These are phyloP conservation scores for Acronicta aceris DNA, from an alignment of 2,888 invertebrate genomes.

Conservation along the genomic window DNA sequence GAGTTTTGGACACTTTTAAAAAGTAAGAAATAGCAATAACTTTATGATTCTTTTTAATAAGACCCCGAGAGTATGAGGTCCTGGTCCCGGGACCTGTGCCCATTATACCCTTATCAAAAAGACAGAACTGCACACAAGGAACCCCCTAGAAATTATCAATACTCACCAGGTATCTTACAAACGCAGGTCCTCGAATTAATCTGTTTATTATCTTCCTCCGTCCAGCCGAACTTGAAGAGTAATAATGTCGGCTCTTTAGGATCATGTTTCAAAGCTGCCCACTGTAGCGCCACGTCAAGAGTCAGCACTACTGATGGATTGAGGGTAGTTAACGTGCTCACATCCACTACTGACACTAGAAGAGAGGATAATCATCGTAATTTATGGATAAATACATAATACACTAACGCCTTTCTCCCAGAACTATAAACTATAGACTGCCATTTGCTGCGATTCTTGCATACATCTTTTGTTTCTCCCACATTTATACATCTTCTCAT, in stretches of 20 bases:
- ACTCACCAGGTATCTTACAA: conserved; percentile 75
- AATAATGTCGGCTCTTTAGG: conserved; percentile 72
- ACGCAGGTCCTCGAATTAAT: conserved; percentile 62
- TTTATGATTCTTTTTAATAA: too few species aligned
- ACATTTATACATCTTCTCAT: too few species aligned
- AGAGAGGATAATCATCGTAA: not conserved
- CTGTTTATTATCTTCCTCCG: conserved; percentile 42
- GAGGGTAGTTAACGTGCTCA: conserved; percentile 56
- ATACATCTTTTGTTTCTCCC: too few species aligned
- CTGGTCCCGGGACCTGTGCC: too few species aligned
- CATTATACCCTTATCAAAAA: too few species aligned
- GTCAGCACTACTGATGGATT: conserved; percentile 62
- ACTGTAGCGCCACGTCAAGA: conserved; percentile 72
- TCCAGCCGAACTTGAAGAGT: conserved; percentile 78
- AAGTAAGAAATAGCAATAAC: too few species aligned
- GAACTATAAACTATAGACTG: too few species aligned
- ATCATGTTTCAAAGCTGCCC: conserved; percentile 67
- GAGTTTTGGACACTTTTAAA: too few species aligned
- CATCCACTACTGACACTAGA: conserved; percentile 72
- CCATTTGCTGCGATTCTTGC: too few species aligned
- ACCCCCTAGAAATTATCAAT: not conserved
- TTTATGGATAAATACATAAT: too few species aligned
- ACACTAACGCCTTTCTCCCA: too few species aligned
- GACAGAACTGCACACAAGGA: not conserved
- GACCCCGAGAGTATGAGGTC: too few species aligned